Conservation (phyloP, 2,113 vertebrate genomes). For the Pseudolaguvia tuberculata region DNA sequence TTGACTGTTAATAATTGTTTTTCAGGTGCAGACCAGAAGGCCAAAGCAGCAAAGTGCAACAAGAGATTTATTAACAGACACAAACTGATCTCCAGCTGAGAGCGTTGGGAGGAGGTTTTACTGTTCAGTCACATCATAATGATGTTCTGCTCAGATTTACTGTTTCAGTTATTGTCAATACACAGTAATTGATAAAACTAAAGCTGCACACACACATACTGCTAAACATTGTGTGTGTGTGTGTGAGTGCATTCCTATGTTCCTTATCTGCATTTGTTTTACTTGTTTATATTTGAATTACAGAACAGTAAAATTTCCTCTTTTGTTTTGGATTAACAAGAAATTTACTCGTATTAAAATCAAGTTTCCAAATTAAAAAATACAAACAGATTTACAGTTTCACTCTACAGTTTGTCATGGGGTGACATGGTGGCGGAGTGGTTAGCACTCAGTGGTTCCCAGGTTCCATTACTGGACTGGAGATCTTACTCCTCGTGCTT, state of each 20-base stretch:
- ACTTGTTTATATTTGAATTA: too few species aligned
- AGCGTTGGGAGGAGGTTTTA: neutral
- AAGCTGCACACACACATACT: neutral
- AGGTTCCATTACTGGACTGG: too few species aligned
- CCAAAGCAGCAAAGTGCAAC: slow-evolving; percentile 74
- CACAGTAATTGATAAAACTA: too few species aligned
- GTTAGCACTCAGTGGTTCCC: too few species aligned
- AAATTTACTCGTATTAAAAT: too few species aligned
- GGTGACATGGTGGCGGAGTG: too few species aligned
- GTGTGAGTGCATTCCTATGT: too few species aligned
- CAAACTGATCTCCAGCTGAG: slow-evolving; percentile 52
- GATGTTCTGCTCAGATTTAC: neutral
- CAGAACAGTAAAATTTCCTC: too few species aligned
- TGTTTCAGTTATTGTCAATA: neutral
- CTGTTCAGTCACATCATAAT: neutral
- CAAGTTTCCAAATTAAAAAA: too few species aligned
- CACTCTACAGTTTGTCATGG: slow-evolving; percentile 5
- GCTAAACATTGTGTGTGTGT: neutral
- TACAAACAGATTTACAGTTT: neutral
- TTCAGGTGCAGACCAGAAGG: slow-evolving; percentile 72
- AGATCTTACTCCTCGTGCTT: too few species aligned
- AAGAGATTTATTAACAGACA: slow-evolving; percentile 73
- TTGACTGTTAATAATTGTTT: slow-evolving; percentile 1
- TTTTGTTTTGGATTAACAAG: too few species aligned
- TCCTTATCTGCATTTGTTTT: too few species aligned